These are phyloP conservation scores for Macrosoma leucophasiata DNA, from an alignment of 2,888 invertebrate species.

Conservation along the genomic window DNA sequence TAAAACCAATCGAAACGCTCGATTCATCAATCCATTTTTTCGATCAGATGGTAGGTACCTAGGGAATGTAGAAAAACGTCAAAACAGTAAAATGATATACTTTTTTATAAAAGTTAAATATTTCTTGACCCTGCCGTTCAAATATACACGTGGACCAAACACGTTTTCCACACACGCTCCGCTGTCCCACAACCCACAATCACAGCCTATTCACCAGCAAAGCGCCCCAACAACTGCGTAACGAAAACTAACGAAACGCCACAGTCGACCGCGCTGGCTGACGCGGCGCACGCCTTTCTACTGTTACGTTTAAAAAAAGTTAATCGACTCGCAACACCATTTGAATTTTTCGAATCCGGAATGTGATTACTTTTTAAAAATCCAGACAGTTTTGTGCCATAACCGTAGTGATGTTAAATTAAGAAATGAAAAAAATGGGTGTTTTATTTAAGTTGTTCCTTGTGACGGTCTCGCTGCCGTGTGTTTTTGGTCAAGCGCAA, in stretches of 20 bases:
- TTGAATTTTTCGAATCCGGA: conserved; percentile 44
- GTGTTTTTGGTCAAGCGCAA: conserved; percentile 64
- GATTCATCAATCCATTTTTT: too few relatives aligned
- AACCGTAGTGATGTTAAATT: conserved; percentile 57
- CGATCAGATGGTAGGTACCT: too few relatives aligned
- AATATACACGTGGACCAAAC: conserved; percentile 47
- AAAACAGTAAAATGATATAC: background rate
- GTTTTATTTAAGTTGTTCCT: conserved; percentile 56
- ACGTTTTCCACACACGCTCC: conserved; percentile 58
- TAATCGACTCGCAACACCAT: conserved; percentile 38
- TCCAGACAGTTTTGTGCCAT: conserved; percentile 58
- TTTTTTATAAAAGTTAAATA: too few relatives aligned
- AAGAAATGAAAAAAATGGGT: conserved; percentile 53
- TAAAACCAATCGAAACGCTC: too few relatives aligned
- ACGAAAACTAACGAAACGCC: conserved; percentile 26
- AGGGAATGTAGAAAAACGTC: too few relatives aligned
- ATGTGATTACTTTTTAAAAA: conserved; percentile 46
- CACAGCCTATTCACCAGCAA: conserved; percentile 47
- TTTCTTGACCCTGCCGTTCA: conserved; percentile 18
- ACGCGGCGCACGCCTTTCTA: conserved; percentile 50
- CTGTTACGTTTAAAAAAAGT: conserved; percentile 30
- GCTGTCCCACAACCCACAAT: conserved; percentile 62
- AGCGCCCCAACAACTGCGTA: conserved; percentile 27
- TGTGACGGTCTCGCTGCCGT: conserved; percentile 61
- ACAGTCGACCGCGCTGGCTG: conserved; percentile 61